phyloP scores from a whole-genome alignment of 2,113 vertebrate genomes.

The Hemiprocne comata region DNA sequence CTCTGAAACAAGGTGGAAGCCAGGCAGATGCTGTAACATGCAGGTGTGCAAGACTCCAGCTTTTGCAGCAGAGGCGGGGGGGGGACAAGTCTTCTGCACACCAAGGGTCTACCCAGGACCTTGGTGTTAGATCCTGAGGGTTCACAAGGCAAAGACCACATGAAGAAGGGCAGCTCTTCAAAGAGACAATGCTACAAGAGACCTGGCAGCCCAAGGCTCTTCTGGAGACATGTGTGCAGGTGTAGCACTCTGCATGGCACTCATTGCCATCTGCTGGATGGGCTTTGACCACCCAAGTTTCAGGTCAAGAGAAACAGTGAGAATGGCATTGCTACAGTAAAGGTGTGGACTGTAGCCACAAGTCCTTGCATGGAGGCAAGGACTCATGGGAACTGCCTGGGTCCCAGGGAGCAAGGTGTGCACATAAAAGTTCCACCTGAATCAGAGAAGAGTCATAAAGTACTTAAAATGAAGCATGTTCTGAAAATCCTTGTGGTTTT shows the following conservation, averaged over 20 bases:
- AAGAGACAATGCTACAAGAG: background rate
- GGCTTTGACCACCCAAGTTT: background rate
- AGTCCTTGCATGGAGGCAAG: background rate
- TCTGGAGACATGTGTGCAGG: background rate
- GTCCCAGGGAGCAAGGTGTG: background rate
- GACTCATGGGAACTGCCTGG: background rate
- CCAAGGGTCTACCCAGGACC: background rate
- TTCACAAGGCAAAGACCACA: accelerated
- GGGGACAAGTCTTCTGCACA: background rate
- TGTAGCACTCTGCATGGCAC: background rate
- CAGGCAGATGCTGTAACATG: background rate
- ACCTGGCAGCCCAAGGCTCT: background rate
- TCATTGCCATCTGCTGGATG: background rate
- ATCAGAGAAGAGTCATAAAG: background rate
- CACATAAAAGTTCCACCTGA: background rate
- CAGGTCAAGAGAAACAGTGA: background rate
- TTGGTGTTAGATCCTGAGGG: background rate
- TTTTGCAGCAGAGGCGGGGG: background rate
- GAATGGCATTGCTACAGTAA: background rate
- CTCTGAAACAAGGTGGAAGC: background rate
- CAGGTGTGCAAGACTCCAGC: background rate
- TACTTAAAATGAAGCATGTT: background rate
- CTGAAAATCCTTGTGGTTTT: background rate
- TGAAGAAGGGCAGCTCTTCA: background rate
- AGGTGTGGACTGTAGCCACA: background rate